phyloP scores from a whole-genome alignment of 2,113 vertebrate species.

The Chionomys nivalis region DNA sequence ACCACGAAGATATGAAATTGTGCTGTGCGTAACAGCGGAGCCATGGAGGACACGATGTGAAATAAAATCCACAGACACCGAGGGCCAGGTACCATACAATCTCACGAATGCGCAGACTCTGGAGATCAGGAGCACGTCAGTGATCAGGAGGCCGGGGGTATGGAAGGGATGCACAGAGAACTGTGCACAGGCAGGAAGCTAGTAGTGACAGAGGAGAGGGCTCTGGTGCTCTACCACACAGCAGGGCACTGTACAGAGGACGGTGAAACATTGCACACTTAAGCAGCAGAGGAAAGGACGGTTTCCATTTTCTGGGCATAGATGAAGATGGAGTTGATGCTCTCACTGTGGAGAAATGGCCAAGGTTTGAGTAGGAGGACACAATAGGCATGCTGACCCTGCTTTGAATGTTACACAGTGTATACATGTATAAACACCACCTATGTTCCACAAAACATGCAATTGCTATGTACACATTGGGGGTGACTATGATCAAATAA shows the following conservation, averaged over 20 bases:
- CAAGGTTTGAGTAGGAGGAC: not conserved
- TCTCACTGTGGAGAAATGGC: not conserved
- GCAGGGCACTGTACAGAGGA: not conserved
- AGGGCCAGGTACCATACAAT: not conserved
- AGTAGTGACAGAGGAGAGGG: not conserved
- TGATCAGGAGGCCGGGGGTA: not conserved
- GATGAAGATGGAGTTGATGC: no score
- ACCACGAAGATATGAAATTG: not conserved
- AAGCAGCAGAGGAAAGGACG: not conserved
- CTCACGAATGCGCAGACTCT: rapidly evolving
- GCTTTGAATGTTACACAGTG: not conserved
- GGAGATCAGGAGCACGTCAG: no score
- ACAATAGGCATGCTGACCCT: no score
- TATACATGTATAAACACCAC: no score
- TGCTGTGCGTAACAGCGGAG: not conserved
- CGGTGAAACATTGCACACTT: not conserved
- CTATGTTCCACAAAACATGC: not conserved
- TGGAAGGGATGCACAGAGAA: no score
- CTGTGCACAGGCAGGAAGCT: not conserved
- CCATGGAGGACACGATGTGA: not conserved
- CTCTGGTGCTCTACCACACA: rapidly evolving
- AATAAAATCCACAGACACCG: not conserved
- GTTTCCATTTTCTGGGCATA: no score
- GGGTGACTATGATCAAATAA: not conserved
- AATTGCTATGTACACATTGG: not conserved